These are phyloP conservation scores for Martes martes DNA, from an alignment of 2,113 vertebrate species.

Conservation along the genomic window DNA sequence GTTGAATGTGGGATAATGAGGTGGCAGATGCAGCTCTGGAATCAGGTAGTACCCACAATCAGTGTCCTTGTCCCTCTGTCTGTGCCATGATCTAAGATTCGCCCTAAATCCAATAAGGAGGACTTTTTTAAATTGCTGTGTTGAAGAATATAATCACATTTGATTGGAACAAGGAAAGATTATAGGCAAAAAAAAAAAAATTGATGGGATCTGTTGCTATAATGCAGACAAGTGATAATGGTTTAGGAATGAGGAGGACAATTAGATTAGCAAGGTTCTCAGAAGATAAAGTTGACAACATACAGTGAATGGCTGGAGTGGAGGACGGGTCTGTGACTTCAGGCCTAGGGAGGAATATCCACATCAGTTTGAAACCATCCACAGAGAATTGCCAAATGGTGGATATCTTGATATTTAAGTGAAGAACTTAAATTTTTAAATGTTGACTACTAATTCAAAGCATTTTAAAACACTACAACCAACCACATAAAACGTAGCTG, in stretches of 20 bases:
- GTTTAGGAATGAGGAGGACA: not conserved
- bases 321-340: not conserved
- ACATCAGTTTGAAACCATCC: not conserved
- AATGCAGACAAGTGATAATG: not conserved
- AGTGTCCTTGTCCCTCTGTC: not conserved
- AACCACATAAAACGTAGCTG: not conserved
- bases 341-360: not conserved
- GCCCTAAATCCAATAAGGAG: not conserved
- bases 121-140: fast-evolving
- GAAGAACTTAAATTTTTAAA: not conserved
- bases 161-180: not conserved
- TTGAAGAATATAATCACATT: not conserved
- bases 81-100: not conserved
- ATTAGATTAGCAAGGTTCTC: not conserved
- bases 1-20: not conserved
- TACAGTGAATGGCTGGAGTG: not conserved
- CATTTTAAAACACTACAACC: not conserved
- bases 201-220: not conserved
- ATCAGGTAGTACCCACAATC: not conserved
- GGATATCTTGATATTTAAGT: not conserved
- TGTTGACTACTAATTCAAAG: not conserved
- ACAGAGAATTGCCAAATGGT: not conserved
- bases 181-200: not conserved
- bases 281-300: not conserved
- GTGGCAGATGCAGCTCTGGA: not conserved